Evolutionary conservation across 2,113 vertebrate species (phyloP), one percentile per base, ranked within the genome.

Genomic region (Brachionichthys hirsutus): DNA sequence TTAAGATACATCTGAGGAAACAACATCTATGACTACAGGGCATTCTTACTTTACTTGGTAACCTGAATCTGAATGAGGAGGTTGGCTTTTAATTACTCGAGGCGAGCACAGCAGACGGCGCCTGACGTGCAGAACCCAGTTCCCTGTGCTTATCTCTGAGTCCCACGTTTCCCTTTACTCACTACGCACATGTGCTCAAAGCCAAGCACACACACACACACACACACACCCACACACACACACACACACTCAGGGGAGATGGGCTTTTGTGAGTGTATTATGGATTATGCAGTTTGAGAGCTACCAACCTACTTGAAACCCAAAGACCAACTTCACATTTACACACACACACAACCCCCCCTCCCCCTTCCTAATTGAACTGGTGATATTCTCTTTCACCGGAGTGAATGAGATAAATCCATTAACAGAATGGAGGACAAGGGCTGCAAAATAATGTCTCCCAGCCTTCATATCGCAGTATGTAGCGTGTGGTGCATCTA

Each of bases 161-260:
- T 64, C 51, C 56, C 82, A 85, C 76, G 70, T 66, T 85, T 85
- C 59, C 71, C n/a, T 78, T 77, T 69, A 70, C 77, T 77, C 57
- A 52, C 24, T 11, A 20, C 63, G 54, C 62, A 72, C 34, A 62
- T 36, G 14, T 12, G 43, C 35, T 70, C 46, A 66, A 49, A 74
- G 50, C 38, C 17, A 70, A 34, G 36, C 53, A n/a, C 68, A 86
- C 59, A 30, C 24, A 54, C 12, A 40, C 3, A 56, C 54, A 55
- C 22, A 42, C 43, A 54, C 47, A 11, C 48, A 53, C 24, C 47
- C 47, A 18, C 14, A 53, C 30, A 38, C 45, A 57, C 46, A 40
- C 30, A 50, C 17, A 24, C 6, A 38, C 30, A 35, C 48, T 30
- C 40, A 22, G n/a, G n/a, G n/a, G n/a, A n/a, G n/a, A n/a, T n/a